Base-by-base conservation (phyloP, 2,888 invertebrate genomes). In the Rhodophaea formosa region DNA sequence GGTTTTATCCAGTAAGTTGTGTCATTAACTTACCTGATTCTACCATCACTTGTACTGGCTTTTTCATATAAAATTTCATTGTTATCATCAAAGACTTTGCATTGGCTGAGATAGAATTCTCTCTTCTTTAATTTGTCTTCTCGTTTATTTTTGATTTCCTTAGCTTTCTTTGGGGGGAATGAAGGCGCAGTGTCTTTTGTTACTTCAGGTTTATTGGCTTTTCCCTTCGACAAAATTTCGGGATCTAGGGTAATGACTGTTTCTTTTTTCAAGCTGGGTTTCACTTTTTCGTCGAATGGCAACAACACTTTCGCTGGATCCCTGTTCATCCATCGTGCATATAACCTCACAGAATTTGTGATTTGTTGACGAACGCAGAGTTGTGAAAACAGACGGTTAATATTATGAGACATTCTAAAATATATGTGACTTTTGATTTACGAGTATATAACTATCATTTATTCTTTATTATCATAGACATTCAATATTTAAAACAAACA, bases 11-110 rank as follows among this genome's bases (percentile, higher is more conserved):
- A 39, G 39, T 14, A n/a, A n/a, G 14, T n/a, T n/a, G 42, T n/a
- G 32, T 52, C 16, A 14, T 29, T 8, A 14, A 52, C 60, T 63
- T 71, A 93, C 92, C 91, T 92, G 52, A 95, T 76, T 63, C 91
- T 74, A 0, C 92, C 83, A 85, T 95, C 95, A 74, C 93, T 93
- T 53, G 93, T 88, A 51, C 92, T 88, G 57, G 95, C 82, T 75
- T 94, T 95, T 53, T 92, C 92, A 75, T 92, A 94, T 58, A 93
- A 84, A 57, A 93, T 80, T 67, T 93, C 91, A 58, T 92, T 91
- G 59, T 91, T 84, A 59, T 89, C 82, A 77, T 92, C 88, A 72
- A 93, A 91, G 2, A 92, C 85, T 69, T 92, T 92, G 67, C 86
- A 71, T 67, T 88, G 78, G 55, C 76, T 79, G 3, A 84, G 69